Conservation (phyloP, 2,113 vertebrate genomes). For the human region DNA sequence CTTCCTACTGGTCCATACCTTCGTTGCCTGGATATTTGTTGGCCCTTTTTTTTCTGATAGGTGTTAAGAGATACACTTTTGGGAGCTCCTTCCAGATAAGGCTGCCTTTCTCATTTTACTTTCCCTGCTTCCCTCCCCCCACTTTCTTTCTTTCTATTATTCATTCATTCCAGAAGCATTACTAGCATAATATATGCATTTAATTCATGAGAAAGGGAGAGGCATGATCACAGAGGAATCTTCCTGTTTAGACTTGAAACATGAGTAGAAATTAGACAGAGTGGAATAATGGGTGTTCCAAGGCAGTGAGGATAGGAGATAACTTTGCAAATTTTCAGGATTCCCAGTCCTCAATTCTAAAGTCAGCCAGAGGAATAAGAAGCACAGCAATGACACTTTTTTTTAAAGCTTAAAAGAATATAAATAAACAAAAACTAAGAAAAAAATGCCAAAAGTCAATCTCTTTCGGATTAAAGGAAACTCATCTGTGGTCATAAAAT, state of each 20-base stretch:
- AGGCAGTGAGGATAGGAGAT: not conserved
- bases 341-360: not conserved
- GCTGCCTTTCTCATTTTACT: not conserved
- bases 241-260: slow-evolving; percentile 2
- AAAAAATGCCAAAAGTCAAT: not conserved
- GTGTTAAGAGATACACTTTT: not conserved
- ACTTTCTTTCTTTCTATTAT: not conserved
- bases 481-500: not conserved
- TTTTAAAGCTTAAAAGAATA: not conserved
- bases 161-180: too few species aligned
- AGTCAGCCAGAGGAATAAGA: not conserved
- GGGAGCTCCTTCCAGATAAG: not conserved
- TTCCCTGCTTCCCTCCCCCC: accelerated
- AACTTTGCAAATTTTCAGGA: not conserved
- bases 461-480: not conserved
- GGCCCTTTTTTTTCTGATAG: not conserved
- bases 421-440: not conserved
- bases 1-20: not conserved
- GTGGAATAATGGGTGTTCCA: not conserved
- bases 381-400: not conserved
- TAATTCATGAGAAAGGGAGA: not conserved
- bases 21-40: not conserved
- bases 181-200: too few species aligned
- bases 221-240: not conserved
- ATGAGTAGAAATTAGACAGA: not conserved